These are phyloP conservation scores for Pelusios castaneus DNA, from an alignment of 2,113 vertebrate species.

Conservation along the genomic window DNA sequence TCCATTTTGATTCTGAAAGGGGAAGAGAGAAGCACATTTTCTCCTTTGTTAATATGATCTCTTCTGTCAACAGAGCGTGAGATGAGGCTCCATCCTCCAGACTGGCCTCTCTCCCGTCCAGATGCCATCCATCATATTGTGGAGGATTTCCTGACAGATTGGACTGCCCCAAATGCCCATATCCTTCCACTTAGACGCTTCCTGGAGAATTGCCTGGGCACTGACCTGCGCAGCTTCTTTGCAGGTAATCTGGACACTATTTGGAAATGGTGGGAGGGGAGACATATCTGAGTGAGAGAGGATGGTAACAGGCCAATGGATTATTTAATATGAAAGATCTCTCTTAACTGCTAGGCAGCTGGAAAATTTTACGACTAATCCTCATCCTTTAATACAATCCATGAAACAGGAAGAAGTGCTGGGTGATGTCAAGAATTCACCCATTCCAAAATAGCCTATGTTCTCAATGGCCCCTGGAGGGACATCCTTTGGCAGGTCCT, in stretches of 20 bases:
- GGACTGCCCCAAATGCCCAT: slow-evolving; percentile 90
- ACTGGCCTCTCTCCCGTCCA: slow-evolving; percentile 91
- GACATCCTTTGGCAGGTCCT: neutral
- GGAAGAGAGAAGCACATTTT: neutral
- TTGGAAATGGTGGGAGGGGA: neutral
- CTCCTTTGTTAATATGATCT: neutral
- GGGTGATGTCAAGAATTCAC: neutral
- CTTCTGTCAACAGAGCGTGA: slow-evolving; percentile 81
- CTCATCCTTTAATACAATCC: neutral
- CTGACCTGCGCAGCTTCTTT: slow-evolving; percentile 91
- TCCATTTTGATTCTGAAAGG: slow-evolving; percentile 11
- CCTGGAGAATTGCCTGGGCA: slow-evolving; percentile 91
- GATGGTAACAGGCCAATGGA: neutral
- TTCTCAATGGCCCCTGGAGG: neutral
- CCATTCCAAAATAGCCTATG: neutral
- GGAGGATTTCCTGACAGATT: slow-evolving; percentile 96
- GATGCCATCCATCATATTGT: slow-evolving; percentile 90
- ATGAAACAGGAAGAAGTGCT: neutral
- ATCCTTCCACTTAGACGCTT: slow-evolving; percentile 92
- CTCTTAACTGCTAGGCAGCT: neutral
- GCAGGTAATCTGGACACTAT: slow-evolving; percentile 81
- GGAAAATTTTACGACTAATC: neutral
- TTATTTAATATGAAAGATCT: neutral
- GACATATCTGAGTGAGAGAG: neutral
- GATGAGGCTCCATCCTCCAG: slow-evolving; percentile 83